A percentile compares a stretch with the other conserved stretches of the same genome.
phyloP scores from a whole-genome alignment of 1,140 invertebrate species.

The Trachelipus rathkii region DNA sequence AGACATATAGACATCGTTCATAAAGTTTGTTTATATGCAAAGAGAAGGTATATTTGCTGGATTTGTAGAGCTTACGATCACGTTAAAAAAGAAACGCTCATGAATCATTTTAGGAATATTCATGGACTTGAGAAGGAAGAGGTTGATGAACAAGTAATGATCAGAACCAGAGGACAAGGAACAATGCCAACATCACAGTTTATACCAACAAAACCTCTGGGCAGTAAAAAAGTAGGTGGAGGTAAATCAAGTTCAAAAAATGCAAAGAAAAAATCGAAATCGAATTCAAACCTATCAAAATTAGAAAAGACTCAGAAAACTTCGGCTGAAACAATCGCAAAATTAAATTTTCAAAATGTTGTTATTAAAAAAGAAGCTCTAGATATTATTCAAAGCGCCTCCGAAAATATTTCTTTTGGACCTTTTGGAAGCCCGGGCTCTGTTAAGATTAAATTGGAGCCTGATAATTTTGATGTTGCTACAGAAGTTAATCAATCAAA shows the following conservation, averaged over 20 bases:
- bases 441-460: too few relatives aligned
- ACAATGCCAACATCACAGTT: slow-evolving; percentile 45
- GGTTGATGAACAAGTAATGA: slow-evolving; percentile 44
- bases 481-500: not conserved
- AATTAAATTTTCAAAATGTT: slow-evolving; percentile 3
- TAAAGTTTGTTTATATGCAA: slow-evolving; percentile 41
- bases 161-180: slow-evolving; percentile 44
- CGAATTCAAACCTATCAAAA: slow-evolving; percentile 16
- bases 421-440: too few relatives aligned
- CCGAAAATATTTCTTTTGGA: not conserved
- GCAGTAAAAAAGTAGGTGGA: slow-evolving; percentile 36
- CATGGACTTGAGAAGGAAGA: slow-evolving; percentile 37
- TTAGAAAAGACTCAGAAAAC: not conserved
- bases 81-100: slow-evolving; percentile 44
- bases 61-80: slow-evolving; percentile 45
- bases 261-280: not conserved
- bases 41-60: slow-evolving; percentile 45
- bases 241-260: not conserved
- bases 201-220: slow-evolving; percentile 43
- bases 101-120: slow-evolving; percentile 44
- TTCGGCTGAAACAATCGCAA: slow-evolving; percentile 5
- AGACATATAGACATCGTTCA: slow-evolving; percentile 44
- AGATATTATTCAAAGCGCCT: not conserved
- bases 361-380: not conserved
- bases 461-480: too few relatives aligned